Evolutionary conservation across 2,797 vertebrate genomes (phyloP).

Genomic region (Pipistrellus nathusii): DNA sequence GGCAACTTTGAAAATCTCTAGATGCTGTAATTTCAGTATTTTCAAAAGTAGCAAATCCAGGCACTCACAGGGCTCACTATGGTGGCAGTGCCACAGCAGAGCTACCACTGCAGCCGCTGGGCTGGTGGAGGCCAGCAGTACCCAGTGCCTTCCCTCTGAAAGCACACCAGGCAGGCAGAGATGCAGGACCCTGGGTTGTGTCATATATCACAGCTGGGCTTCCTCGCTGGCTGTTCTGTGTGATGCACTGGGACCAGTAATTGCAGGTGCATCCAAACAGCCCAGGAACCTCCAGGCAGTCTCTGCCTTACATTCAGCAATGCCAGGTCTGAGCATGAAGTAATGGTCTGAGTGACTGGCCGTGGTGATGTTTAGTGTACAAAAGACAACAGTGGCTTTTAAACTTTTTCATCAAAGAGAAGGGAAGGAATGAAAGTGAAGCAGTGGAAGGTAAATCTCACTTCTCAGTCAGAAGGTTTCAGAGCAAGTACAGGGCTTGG

Average conservation of each 20-base stretch:
- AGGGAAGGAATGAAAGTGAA: not conserved
- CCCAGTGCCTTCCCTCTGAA: not conserved
- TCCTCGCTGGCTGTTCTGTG: not conserved
- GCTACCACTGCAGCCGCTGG: not conserved
- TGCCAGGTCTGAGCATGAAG: not conserved
- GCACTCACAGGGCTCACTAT: not conserved
- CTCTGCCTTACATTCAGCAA: not conserved
- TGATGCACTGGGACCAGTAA: not conserved
- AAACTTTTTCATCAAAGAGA: not conserved
- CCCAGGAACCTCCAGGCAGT: not conserved
- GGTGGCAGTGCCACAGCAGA: rapidly evolving
- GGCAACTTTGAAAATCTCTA: not conserved
- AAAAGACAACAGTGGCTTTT: not conserved
- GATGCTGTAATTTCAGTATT: not conserved
- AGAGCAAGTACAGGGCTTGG: not conserved
- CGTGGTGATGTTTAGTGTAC: not conserved
- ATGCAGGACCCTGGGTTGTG: not conserved
- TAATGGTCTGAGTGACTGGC: not conserved
- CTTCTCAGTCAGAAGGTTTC: not conserved
- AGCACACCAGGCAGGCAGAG: not conserved
- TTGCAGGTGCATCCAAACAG: not conserved
- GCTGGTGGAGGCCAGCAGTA: rapidly evolving
- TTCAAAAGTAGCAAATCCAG: not conserved
- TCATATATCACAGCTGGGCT: not conserved
- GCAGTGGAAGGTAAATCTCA: not conserved